phyloP scores from a whole-genome alignment of 2,888 invertebrate genomes.

The Stenolophus ochropezus region DNA sequence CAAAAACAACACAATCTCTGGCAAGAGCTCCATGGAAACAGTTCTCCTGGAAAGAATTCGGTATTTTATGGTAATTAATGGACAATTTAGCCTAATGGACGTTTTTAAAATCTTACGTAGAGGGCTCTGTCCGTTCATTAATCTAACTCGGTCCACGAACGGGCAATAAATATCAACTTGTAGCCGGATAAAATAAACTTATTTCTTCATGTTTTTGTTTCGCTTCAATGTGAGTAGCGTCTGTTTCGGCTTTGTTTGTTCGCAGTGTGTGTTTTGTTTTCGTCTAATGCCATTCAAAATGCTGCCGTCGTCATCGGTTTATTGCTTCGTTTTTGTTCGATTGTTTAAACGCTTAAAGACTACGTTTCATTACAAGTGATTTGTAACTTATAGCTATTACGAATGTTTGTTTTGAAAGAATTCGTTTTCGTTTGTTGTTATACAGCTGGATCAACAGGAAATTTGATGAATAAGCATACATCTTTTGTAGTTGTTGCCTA shows the following conservation, averaged over 20 bases:
- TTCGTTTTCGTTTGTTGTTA: too few species aligned
- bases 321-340: conserved; percentile 22
- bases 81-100: conserved; percentile 10
- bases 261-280: conserved; percentile 13
- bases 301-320: background rate
- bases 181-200: conserved; percentile 48
- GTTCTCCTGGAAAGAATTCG: background rate
- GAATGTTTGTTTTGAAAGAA: background rate
- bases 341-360: conserved; percentile 2
- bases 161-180: conserved; percentile 49
- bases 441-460: too few species aligned
- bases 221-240: conserved; percentile 16
- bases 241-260: conserved; percentile 15
- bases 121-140: conserved; percentile 33
- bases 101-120: conserved; percentile 33
- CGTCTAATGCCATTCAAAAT: conserved; percentile 32
- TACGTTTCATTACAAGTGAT: conserved; percentile 7
- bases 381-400: background rate
- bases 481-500: too few species aligned
- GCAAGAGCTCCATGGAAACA: background rate
- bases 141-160: conserved; percentile 40
- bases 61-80: conserved; percentile 21
- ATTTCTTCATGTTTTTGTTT: conserved; percentile 27
- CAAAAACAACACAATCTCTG: background rate
- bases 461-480: too few species aligned